phyloP scores from a whole-genome alignment of 2,113 vertebrate genomes.

The Alligator sinensis region DNA sequence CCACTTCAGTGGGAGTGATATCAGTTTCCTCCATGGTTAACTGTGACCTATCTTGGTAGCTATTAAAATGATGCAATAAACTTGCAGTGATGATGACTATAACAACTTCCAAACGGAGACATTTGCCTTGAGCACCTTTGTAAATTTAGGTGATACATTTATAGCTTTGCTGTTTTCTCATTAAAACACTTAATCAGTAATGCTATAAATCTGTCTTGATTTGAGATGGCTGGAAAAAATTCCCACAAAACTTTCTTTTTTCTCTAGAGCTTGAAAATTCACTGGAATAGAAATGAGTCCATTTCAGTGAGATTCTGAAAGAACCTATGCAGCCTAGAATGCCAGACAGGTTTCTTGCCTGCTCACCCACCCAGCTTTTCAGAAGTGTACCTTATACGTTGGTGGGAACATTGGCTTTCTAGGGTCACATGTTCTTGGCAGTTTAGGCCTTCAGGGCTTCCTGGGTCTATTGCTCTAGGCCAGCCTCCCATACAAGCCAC shows the following conservation, averaged over 20 bases:
- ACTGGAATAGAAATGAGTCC: background rate
- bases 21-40: background rate
- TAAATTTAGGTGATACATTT: constrained; percentile 46
- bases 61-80: constrained; percentile 33
- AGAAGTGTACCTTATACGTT: background rate
- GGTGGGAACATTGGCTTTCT: background rate
- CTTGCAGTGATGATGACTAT: background rate
- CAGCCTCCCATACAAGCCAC: background rate
- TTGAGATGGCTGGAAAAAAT: background rate
- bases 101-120: background rate
- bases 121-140: constrained; percentile 36
- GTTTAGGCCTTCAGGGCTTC: background rate
- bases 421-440: background rate
- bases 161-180: constrained; percentile 40
- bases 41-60: constrained; percentile 30
- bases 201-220: background rate
- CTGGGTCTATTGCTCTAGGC: background rate
- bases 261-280: background rate
- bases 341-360: background rate
- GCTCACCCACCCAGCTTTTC: constrained; percentile 8
- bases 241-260: background rate
- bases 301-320: constrained; percentile 20
- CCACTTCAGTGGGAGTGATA: background rate
- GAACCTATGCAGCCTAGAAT: background rate
- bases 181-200: constrained; percentile 10